Base-by-base conservation (phyloP, 2,888 invertebrate genomes). In the Liposcelis brunnea region DNA sequence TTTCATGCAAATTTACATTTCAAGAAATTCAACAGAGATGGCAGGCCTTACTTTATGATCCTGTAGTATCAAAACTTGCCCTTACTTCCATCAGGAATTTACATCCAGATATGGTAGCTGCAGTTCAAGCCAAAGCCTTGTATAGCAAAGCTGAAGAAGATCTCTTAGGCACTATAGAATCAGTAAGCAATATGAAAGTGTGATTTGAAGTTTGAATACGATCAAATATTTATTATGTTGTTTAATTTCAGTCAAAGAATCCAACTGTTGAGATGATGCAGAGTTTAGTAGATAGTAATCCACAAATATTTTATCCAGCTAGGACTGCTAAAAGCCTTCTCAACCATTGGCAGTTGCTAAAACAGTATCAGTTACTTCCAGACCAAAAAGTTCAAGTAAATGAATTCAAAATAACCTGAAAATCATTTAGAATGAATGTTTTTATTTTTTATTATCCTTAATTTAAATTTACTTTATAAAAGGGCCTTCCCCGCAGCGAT, bases 1-100 rank as follows among this genome's bases (percentile, higher is more conserved):
- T 98, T 66, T 90, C 95, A 0, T 93, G 94, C 58, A 80, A 87
- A 48, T 97, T 94, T 61, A 89, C 91, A 0, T 67, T 91, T 18
- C 81, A 84, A 56, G 95, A 98, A 60, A 73, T 98, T 44, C 90
- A 94, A 58, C 86, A 91, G 45, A 75, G 97, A 43, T 98, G 97
- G 97, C 93, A 90, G 62, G 85, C 91, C 1, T 63, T 98, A 46
- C 68, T 98, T 16, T 97, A 95, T 61, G 93, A 97, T 64, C 84
- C 87, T n/a, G 77, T 86, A 37, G 80, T 97, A 42, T 93, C 93
- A 2, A 71, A 91, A 50, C 79, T 93, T 33, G 90, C 93, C 2
- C 79, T 91, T 1, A 80, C 85, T 38, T 91, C 93, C 0, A 93
- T 95, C 81, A 73, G 86, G 33, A 91, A 91, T 65, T 68, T 95